These are phyloP conservation scores for Potamilus streckersoni DNA, from an alignment of 1,140 invertebrate species.

Conservation along the genomic window DNA sequence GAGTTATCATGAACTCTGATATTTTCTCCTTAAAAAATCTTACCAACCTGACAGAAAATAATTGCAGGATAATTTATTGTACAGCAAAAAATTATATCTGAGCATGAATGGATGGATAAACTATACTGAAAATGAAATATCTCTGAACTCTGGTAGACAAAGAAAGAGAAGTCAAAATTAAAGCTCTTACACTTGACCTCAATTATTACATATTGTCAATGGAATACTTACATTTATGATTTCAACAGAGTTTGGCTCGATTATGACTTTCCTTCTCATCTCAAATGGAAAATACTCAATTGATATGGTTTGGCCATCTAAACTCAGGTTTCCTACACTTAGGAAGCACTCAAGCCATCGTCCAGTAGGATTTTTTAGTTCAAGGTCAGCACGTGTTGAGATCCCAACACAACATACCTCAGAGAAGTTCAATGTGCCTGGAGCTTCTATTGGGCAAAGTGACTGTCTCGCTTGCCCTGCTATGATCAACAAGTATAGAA, in stretches of 20 bases:
- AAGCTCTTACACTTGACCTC: too few relatives aligned
- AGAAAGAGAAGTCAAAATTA: too few relatives aligned
- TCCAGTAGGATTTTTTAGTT: constrained; percentile 41
- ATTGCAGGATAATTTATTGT: too few relatives aligned
- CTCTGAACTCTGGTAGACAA: too few relatives aligned
- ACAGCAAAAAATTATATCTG: too few relatives aligned
- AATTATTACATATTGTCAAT: neutral
- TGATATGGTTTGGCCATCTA: constrained; percentile 26
- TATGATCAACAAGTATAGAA: too few relatives aligned
- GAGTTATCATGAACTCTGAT: too few relatives aligned
- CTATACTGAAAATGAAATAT: too few relatives aligned
- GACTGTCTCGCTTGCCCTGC: too few relatives aligned
- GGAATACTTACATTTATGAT: constrained; percentile 36
- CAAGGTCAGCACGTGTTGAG: constrained; percentile 33
- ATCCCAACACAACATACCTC: constrained; percentile 51
- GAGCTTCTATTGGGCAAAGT: constrained; percentile 23
- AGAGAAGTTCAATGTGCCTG: constrained; percentile 27
- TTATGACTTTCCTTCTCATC: constrained; percentile 36
- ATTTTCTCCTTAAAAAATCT: too few relatives aligned
- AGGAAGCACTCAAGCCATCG: constrained; percentile 44
- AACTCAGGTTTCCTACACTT: constrained; percentile 17
- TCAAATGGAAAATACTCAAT: constrained; percentile 38
- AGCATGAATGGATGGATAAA: too few relatives aligned
- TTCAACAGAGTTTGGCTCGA: constrained; percentile 42
- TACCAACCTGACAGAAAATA: too few relatives aligned